Base-by-base conservation (phyloP, 2,797 vertebrate genomes). In the Eleutherodactylus coqui region DNA sequence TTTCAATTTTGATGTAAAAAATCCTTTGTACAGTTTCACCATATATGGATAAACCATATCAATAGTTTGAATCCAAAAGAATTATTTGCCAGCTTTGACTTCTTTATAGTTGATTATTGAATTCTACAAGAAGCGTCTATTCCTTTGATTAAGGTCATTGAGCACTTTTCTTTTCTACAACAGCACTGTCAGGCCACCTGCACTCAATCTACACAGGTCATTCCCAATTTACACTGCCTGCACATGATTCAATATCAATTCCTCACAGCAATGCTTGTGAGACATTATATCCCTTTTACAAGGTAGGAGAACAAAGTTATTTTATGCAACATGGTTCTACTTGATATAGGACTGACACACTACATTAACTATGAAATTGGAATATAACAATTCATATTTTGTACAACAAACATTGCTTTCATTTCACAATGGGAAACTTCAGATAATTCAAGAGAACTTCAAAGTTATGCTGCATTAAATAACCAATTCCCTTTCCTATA, bases 361-460 rank as follows among this genome's bases (percentile, higher is more conserved):
- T 55, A 45, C 49, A 79, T 85, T 85, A 85, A 36, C 75, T 79
- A 72, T 58, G 62, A 79, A 85, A 85, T 79, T 85, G 76, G 72
- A 85, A 85, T 70, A 62, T 85, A 79, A 85, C 47, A 79, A 85
- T 85, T 70, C 62, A 53, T 36, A 55, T 5, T 85, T 70, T 58
- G 36, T 79, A 72, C 60, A 85, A 72, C 60, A 85, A 85, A 79
- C 47, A 78, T 13, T 21, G 21, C 34, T 72, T 51, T 79, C 24
- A 55, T 70, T 55, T 85, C n/a, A 72, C 62, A 70, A 69, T 70
- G 49, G 41, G 53, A 84, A 64, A 67, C 55, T 34, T 62, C 55
- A 75, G 19, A 70, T 27, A 34, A 78, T 67, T 85, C 11, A 55
- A 58, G 27, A 43, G 60, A 75, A 78, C 34, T 78, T 69, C 27